Evolutionary conservation across 92 coral and sea anemone genomes (phyloP), one percentile per base, ranked within the genome.

Genomic region (Isaurus tuberculatus): DNA sequence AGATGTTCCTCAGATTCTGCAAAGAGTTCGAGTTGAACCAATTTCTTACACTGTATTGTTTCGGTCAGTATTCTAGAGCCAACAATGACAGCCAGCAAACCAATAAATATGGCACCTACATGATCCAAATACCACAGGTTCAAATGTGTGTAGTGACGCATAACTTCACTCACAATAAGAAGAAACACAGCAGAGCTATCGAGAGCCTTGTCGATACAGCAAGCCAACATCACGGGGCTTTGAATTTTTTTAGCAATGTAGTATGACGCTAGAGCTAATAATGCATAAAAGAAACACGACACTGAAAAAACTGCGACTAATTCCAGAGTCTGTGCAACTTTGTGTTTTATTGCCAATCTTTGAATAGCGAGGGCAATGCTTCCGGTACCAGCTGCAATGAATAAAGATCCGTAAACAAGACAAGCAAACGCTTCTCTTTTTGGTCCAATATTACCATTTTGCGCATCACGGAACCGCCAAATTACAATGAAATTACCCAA

Each of bases 191-290:
- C 34, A 11, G 36, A 57, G 23, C 70, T n/a, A 8, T 60, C 15
- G 0, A 77, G 15, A 2, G 30, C 82, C 53, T 13, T 36, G 25
- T 77, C 82, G 5, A 77, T 60, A 9, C 82, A 77, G 15, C 70
- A 34, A 4, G 82, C 82, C 20, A 77, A 16, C 82, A 77, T 77
- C 33, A 77, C 82, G 8, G 82, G 23, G 51, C 82, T 77, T 32
- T 36, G 43, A 4, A 77, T 42, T 57, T 58, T 77, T 23, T 57
- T 77, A 22, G 82, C 82, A 20, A 77, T 36, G 33, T 17, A 58
- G 51, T 34, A 43, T 27, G 82, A 57, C 0, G 6, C 30, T 1
- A 77, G 9, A 9, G 82, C 31, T 31, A 77, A 11, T 19, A 58
- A 5, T 14, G 69, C 51, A 60, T 20, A 77, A 58, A 77, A 77